phyloP scores from a whole-genome alignment of 2,888 invertebrate genomes.

The Aphidoletes aphidimyza region DNA sequence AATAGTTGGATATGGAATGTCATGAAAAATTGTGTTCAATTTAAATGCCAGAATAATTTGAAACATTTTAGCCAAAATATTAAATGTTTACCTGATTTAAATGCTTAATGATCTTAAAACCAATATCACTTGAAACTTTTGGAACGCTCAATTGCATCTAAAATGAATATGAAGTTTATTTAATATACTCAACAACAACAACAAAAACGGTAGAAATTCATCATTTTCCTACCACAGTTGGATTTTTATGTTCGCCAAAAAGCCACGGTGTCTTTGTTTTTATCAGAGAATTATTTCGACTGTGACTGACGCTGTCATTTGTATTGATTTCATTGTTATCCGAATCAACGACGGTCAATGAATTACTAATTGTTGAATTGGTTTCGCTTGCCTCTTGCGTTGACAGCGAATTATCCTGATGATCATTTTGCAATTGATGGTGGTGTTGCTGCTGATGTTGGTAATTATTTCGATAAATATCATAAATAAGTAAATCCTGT shows the following conservation, averaged over 20 bases:
- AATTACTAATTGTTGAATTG: slow-evolving; percentile 20
- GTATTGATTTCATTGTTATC: slow-evolving; percentile 9
- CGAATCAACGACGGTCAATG: neutral
- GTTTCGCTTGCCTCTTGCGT: neutral
- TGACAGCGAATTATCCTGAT: neutral
- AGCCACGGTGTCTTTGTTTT: slow-evolving; percentile 61
- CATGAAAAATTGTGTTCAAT: neutral
- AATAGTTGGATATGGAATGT: slow-evolving; percentile 54
- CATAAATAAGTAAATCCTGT: slow-evolving; percentile 64
- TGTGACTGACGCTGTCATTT: slow-evolving; percentile 5
- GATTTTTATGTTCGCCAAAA: slow-evolving; percentile 65
- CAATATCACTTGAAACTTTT: slow-evolving; percentile 61
- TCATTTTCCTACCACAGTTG: slow-evolving; percentile 62
- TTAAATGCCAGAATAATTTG: too few species aligned
- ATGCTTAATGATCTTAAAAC: slow-evolving; percentile 61
- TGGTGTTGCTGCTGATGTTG: slow-evolving; percentile 22
- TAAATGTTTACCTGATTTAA: slow-evolving; percentile 38
- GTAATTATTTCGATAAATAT: slow-evolving; percentile 61
- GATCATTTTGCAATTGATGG: neutral
- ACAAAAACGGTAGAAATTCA: neutral
- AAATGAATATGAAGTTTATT: neutral
- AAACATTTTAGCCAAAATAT: too few species aligned
- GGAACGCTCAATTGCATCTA: slow-evolving; percentile 64
- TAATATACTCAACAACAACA: neutral
- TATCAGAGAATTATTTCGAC: slow-evolving; percentile 53